Conservation (phyloP, 30 jellyfish, hydroid and myxozoan genomes). For the Pseudorhiza aurosa region DNA sequence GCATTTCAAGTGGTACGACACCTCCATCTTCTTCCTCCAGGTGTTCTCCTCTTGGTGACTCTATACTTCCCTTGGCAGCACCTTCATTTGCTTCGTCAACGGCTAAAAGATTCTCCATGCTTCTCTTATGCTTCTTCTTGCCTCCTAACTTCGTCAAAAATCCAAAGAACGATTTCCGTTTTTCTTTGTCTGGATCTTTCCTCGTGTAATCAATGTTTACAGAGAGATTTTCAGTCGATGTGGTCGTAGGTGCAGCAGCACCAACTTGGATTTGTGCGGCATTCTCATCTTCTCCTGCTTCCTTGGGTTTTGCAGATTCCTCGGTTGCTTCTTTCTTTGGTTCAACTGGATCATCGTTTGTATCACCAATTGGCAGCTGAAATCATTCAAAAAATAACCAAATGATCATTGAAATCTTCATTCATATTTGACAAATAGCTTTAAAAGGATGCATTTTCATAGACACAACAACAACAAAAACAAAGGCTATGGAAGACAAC, state of each 20-base stretch:
- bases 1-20: constrained; percentile 58
- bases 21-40: constrained; percentile 47
- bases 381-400: too few relatives aligned
- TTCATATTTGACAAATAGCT: too few relatives aligned
- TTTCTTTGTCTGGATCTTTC: constrained; percentile 49
- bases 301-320: not conserved
- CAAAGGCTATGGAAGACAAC: too few relatives aligned
- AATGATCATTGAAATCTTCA: too few relatives aligned
- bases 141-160: constrained; percentile 62
- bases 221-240: constrained; percentile 42
- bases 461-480: too few relatives aligned
- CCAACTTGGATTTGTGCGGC: not conserved
- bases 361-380: too few relatives aligned
- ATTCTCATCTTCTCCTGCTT: constrained; percentile 5
- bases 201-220: constrained; percentile 6
- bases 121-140: constrained; percentile 54
- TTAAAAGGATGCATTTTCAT: too few relatives aligned
- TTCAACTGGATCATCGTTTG: constrained; percentile 34
- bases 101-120: constrained; percentile 60
- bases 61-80: not conserved
- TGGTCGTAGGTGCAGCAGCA: constrained; percentile 6
- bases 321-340: constrained; percentile 4
- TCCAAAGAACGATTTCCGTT: constrained; percentile 44
- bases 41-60: constrained; percentile 1
- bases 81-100: constrained; percentile 6